Conservation (phyloP, 2,888 invertebrate genomes). For the Boloria euphrosyne region DNA sequence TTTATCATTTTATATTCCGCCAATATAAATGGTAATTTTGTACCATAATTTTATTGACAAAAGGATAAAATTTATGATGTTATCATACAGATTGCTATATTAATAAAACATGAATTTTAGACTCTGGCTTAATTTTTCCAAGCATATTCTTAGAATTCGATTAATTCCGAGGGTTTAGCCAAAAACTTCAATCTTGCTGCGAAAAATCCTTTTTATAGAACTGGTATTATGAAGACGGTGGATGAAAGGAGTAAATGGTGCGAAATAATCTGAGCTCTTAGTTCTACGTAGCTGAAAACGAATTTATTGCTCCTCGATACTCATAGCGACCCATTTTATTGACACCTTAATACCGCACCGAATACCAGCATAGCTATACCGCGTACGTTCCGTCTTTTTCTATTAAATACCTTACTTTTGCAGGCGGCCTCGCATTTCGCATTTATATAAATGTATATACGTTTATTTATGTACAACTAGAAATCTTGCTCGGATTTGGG, state of each 20-base stretch:
- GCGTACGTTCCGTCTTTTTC: constrained; percentile 34
- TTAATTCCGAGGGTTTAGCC: constrained; percentile 60
- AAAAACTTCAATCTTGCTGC: constrained; percentile 66
- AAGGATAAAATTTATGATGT: too few species aligned
- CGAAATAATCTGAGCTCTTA: constrained; percentile 80
- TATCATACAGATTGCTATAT: too few species aligned
- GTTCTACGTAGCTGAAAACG: constrained; percentile 76
- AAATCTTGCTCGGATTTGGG: too few species aligned
- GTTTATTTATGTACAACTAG: too few species aligned
- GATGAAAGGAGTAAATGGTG: constrained; percentile 79
- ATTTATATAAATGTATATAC: not conserved
- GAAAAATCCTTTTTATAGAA: constrained; percentile 69
- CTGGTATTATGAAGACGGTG: constrained; percentile 73
- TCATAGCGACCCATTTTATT: constrained; percentile 64
- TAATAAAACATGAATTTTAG: not conserved
- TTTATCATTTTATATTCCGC: too few species aligned
- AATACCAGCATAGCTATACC: constrained; percentile 33
- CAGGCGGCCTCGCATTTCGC: not conserved
- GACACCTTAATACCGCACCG: constrained; percentile 63
- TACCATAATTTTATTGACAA: too few species aligned
- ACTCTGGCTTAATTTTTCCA: constrained; percentile 24
- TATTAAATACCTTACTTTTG: constrained; percentile 31
- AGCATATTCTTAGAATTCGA: constrained; percentile 56
- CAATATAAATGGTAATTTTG: too few species aligned
- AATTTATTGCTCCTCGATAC: constrained; percentile 77